Conservation (phyloP, 1,140 invertebrate genomes). For the Bombus fervidus region DNA sequence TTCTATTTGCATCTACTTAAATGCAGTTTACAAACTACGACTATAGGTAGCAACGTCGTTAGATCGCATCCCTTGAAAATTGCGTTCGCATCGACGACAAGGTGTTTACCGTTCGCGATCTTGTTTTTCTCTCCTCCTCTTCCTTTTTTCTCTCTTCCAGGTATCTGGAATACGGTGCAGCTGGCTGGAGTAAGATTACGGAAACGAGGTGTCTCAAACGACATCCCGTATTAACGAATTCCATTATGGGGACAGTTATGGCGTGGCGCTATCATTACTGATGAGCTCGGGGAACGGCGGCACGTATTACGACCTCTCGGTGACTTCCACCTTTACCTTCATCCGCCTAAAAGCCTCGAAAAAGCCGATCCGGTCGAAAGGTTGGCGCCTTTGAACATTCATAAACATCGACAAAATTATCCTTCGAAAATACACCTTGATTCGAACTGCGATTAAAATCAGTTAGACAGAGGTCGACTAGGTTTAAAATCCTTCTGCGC, state of each 20-base stretch:
- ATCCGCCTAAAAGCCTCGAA: constrained; percentile 59
- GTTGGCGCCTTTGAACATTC: constrained; percentile 43
- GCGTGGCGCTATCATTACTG: constrained; percentile 67
- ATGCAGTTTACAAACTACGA: not conserved
- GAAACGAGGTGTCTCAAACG: constrained; percentile 70
- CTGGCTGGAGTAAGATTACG: constrained; percentile 59
- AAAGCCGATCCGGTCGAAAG: constrained; percentile 38
- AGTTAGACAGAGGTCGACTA: not conserved
- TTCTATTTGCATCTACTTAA: constrained; percentile 13
- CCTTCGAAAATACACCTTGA: constrained; percentile 47
- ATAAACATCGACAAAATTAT: constrained; percentile 51
- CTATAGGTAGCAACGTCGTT: not conserved
- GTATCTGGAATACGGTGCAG: constrained; percentile 29
- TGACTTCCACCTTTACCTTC: constrained; percentile 60
- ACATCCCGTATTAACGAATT: constrained; percentile 78
- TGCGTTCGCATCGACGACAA: constrained; percentile 39
- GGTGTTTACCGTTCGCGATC: constrained; percentile 42
- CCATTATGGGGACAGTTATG: constrained; percentile 75
- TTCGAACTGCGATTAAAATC: constrained; percentile 58
- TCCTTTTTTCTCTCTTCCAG: not conserved
- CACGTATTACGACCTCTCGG: constrained; percentile 49
- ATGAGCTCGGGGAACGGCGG: constrained; percentile 70
- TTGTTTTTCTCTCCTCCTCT: not conserved
- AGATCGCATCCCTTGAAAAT: constrained; percentile 22
- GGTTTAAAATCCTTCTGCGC: too few species aligned